Evolutionary conservation across 2,113 vertebrate species (phyloP), one percentile per base, ranked within the genome.

Genomic region (Nipponia nippon): DNA sequence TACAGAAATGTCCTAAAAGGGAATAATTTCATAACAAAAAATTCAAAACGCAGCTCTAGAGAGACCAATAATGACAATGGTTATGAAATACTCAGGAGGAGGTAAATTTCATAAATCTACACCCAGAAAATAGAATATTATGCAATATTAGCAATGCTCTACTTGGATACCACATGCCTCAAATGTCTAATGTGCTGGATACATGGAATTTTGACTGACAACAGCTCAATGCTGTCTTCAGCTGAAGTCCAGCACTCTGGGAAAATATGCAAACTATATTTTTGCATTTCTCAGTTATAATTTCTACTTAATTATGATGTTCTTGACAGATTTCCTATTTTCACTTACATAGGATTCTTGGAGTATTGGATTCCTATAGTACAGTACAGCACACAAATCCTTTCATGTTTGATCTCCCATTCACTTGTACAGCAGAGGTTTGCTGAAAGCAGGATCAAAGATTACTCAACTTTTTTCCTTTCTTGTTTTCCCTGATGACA

Each of bases 281-380:
- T 86, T 29, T 91, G n/a, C 87, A 44, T 79, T 96, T 94, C 82
- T 58, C 73, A 86, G 72, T 96, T 91, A 92, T 80, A 92, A 83
- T 65, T 79, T 96, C 75, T 89, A 78, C 46, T 81, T 63, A 93
- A 94, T 96, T 84, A 84, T 82, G 25, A 72, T 75, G 46, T 91
- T 90, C 89, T 97, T 94, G 83, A 95, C 72, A 84, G 89, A 87
- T 82, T 97, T 97, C 84, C 79, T 97, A 32, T 79, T 97, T 95
- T 97, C 86, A 97, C 80, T 97, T 97, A 42, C 61, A 90, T 82
- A 73, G 73, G 95, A 89, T 85, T 97, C 95, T 87, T 95, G 83
- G 73, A 94, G n/a, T 97, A 98, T 96, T 97, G 97, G 97, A 98
- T 98, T 98, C 96, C 97, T 94, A 97, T 90, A 97, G 77, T 61